Evolutionary conservation across 2,113 vertebrate genomes (phyloP).

Genomic region (Gymnarchus niloticus): DNA sequence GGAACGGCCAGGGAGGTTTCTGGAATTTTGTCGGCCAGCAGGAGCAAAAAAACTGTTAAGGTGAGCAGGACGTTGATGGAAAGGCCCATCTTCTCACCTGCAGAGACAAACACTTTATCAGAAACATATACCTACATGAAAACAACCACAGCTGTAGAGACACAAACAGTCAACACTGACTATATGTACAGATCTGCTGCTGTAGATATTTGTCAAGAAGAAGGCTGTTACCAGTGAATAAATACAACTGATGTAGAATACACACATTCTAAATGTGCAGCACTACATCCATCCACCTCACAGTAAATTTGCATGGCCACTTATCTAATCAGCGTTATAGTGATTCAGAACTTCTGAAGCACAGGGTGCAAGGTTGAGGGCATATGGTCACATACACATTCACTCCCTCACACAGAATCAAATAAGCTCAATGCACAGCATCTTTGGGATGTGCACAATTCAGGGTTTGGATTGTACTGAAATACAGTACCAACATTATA

Average conservation of each 20-base stretch:
- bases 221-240: no score
- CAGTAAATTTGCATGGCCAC: background rate
- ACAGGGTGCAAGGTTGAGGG: background rate
- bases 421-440: no score
- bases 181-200: background rate
- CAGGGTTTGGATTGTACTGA: no score
- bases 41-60: conserved; percentile 83
- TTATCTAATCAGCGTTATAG: background rate
- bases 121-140: background rate
- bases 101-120: background rate
- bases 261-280: no score
- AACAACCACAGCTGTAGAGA: background rate
- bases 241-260: no score
- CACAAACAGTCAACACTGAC: background rate
- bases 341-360: background rate
- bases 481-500: no score
- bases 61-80: conserved; percentile 86
- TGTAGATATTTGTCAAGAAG: no score
- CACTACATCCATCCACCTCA: no score
- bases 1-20: conserved; percentile 83
- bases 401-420: no score
- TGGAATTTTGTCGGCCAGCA: conserved; percentile 82
- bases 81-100: conserved; percentile 89
- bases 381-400: background rate
- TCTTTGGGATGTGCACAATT: no score